These are phyloP conservation scores for Oriolus oriolus DNA, from an alignment of 2,113 vertebrate species.

Conservation along the genomic window DNA sequence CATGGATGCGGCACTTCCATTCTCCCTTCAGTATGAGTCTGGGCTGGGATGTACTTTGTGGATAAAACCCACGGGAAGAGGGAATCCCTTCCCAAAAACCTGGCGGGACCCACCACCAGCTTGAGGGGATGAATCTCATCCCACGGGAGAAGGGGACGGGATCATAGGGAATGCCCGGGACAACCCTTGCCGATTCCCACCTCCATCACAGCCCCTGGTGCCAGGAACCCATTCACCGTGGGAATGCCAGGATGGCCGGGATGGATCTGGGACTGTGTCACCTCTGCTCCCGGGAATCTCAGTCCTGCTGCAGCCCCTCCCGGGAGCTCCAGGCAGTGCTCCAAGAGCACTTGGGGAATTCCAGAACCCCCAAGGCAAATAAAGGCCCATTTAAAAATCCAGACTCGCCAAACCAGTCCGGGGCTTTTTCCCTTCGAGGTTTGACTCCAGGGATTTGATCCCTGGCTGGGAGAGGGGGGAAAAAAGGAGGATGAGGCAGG, in stretches of 20 bases:
- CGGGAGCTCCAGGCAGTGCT: background rate
- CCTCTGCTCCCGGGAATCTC: background rate
- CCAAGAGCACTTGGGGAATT: background rate
- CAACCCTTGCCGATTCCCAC: background rate
- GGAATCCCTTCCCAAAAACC: background rate
- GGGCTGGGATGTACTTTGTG: background rate
- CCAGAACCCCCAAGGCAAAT: background rate
- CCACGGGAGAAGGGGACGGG: background rate
- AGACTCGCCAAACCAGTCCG: background rate
- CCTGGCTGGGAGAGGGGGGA: rapidly evolving
- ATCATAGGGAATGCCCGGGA: rapidly evolving
- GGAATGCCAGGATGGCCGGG: background rate
- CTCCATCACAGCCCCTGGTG: rapidly evolving
- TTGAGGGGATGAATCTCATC: background rate
- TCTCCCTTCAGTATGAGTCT: background rate
- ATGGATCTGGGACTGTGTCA: background rate
- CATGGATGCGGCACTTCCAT: background rate
- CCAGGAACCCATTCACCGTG: background rate
- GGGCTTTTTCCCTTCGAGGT: background rate
- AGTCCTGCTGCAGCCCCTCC: background rate
- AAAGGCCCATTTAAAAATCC: background rate
- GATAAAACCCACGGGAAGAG: background rate
- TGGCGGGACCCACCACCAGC: background rate
- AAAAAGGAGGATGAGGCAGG: background rate
- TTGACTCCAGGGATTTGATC: background rate